Evolutionary conservation across 2,113 vertebrate species (phyloP).

Genomic region (Scatophagus argus): DNA sequence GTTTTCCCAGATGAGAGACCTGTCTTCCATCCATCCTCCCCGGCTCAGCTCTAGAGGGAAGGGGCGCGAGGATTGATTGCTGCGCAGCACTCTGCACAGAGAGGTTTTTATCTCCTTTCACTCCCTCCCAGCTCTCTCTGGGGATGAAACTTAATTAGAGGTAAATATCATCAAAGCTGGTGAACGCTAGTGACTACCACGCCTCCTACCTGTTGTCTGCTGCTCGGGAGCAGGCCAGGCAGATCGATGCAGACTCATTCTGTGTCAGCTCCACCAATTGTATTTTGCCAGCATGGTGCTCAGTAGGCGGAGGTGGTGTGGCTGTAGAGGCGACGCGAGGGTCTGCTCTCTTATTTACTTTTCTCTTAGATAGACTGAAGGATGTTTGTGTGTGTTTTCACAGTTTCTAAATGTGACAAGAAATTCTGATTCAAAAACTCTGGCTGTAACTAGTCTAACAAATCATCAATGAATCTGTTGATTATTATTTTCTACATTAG

Average conservation of each 20-base stretch:
- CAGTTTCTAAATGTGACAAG: not conserved
- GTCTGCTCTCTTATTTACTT: conserved; percentile 10
- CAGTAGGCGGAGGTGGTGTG: conserved; percentile 15
- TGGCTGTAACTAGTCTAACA: not conserved
- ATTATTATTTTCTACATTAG: not conserved
- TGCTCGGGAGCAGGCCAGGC: conserved; percentile 36
- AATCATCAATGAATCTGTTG: not conserved
- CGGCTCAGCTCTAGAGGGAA: conserved; percentile 54
- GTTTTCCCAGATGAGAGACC: conserved; percentile 72
- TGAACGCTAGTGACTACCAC: conserved; percentile 54
- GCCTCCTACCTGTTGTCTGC: conserved; percentile 71
- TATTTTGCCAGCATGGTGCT: conserved; percentile 44
- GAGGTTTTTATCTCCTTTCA: conserved; percentile 73
- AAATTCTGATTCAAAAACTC: not conserved
- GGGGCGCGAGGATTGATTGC: conserved; percentile 72
- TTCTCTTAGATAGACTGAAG: conserved; percentile 23
- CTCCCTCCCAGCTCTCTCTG: conserved; percentile 63
- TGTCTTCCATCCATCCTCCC: conserved; percentile 67
- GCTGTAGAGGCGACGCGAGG: conserved; percentile 19
- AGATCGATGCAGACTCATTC: conserved; percentile 78
- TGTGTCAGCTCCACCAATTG: conserved; percentile 47
- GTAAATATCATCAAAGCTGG: conserved; percentile 85
- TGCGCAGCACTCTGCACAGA: conserved; percentile 61
- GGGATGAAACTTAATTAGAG: conserved; percentile 85
- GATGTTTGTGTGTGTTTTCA: not conserved